A percentile compares a stretch with the other conserved stretches of the same genome.
These are phyloP conservation scores for Athalia cordata DNA, from an alignment of 2,888 invertebrate species.

Conservation along the genomic window DNA sequence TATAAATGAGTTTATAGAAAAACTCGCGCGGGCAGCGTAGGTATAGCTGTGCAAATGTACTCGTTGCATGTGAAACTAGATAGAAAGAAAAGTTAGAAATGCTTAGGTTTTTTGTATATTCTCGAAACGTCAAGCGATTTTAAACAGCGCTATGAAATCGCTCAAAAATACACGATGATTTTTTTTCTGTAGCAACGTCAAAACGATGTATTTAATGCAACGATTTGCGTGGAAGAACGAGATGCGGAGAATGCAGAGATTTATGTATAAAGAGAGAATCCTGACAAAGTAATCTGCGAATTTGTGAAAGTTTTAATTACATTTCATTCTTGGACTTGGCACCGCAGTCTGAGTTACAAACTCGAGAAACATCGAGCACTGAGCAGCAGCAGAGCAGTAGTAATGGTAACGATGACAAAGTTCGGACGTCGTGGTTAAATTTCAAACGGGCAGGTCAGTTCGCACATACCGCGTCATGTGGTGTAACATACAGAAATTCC, in stretches of 20 bases:
- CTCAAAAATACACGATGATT: too few relatives aligned
- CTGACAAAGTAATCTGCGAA: conserved; percentile 25
- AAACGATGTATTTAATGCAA: conserved; percentile 10
- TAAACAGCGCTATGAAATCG: too few relatives aligned
- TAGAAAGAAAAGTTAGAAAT: too few relatives aligned
- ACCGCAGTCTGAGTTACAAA: conserved; percentile 10
- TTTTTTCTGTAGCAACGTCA: background rate
- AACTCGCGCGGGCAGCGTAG: too few relatives aligned
- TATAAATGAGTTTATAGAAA: too few relatives aligned
- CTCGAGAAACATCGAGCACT: conserved; percentile 4
- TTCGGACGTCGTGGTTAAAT: conserved; percentile 38
- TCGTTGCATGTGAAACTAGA: too few relatives aligned
- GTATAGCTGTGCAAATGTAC: too few relatives aligned
- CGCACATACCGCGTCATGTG: conserved; percentile 17
- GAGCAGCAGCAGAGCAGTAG: too few relatives aligned
- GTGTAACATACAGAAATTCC: background rate
- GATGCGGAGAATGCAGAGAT: background rate
- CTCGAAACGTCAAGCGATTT: too few relatives aligned
- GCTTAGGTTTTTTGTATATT: too few relatives aligned
- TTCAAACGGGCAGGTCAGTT: conserved; percentile 38
- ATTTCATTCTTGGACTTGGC: conserved; percentile 26
- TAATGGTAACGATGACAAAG: conserved; percentile 25
- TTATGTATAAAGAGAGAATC: background rate
- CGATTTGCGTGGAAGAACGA: background rate
- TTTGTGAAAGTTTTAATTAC: conserved; percentile 12